Evolutionary conservation across 2,797 vertebrate genomes (phyloP).

Genomic region (Amazonetta brasiliensis): DNA sequence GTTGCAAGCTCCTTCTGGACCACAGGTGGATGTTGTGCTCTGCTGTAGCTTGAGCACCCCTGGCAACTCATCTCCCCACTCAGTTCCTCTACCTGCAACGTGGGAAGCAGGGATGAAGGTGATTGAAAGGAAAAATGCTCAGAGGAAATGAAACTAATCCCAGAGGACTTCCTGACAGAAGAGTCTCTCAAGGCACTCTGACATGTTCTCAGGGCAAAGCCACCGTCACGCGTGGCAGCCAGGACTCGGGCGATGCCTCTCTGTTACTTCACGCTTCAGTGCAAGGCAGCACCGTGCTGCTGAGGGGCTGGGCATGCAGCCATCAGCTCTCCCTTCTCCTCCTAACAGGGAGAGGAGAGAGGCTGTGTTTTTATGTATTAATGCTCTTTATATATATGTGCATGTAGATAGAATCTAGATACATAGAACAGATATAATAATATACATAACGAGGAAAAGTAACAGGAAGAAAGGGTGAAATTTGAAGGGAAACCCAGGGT

Average conservation of each 20-base stretch:
- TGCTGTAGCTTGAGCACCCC: not conserved
- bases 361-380: accelerated
- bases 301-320: accelerated
- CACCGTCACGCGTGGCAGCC: not conserved
- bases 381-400: accelerated
- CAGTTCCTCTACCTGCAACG: not conserved
- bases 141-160: constrained; percentile 28
- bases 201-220: constrained; percentile 7
- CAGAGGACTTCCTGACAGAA: constrained; percentile 49
- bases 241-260: not conserved
- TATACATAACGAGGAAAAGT: not conserved
- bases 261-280: not conserved
- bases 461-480: not conserved
- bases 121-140: not conserved
- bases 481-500: not conserved
- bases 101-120: not conserved
- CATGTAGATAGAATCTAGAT: not conserved
- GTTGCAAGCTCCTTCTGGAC: not conserved
- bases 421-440: not conserved
- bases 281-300: accelerated
- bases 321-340: not conserved
- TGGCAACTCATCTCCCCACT: not conserved
- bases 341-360: not conserved
- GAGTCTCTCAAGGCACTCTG: constrained; percentile 10
- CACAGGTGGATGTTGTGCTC: not conserved